phyloP scores from a whole-genome alignment of 2,888 invertebrate genomes.

The Drosophila imparisetae region DNA sequence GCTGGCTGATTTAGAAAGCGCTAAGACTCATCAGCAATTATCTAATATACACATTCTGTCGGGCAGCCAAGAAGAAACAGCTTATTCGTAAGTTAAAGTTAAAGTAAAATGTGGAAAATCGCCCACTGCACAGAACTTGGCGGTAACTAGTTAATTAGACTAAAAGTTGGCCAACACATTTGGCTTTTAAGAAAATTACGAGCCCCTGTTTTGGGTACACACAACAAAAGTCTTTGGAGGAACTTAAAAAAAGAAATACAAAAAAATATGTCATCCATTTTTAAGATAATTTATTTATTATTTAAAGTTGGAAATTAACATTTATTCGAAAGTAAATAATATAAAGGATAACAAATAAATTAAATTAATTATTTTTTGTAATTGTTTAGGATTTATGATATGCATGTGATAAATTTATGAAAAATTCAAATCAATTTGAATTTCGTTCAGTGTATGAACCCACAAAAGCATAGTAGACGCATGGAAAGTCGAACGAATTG shows the following conservation, averaged over 20 bases:
- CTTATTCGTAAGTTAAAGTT: neutral
- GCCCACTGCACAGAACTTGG: slow-evolving; percentile 35
- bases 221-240: neutral
- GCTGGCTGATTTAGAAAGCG: slow-evolving; percentile 63
- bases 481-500: slow-evolving; percentile 55
- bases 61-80: slow-evolving; percentile 4
- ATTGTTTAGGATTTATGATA: neutral
- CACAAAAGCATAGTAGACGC: slow-evolving; percentile 43
- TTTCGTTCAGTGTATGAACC: slow-evolving; percentile 21
- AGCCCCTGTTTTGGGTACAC: slow-evolving; percentile 3
- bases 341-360: neutral
- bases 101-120: slow-evolving; percentile 1
- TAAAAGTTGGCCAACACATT: slow-evolving; percentile 21
- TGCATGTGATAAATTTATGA: neutral
- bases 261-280: neutral
- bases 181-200: slow-evolving; percentile 12
- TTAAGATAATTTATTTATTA: too few species aligned
- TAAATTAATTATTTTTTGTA: neutral
- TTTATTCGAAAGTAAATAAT: neutral
- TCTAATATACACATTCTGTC: slow-evolving; percentile 48
- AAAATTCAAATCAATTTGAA: neutral
- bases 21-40: slow-evolving; percentile 56
- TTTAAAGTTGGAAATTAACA: neutral
- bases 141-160: slow-evolving; percentile 48
- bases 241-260: neutral